Conservation (phyloP, 1,140 invertebrate genomes). For the Neoseiulus cucumeris region DNA sequence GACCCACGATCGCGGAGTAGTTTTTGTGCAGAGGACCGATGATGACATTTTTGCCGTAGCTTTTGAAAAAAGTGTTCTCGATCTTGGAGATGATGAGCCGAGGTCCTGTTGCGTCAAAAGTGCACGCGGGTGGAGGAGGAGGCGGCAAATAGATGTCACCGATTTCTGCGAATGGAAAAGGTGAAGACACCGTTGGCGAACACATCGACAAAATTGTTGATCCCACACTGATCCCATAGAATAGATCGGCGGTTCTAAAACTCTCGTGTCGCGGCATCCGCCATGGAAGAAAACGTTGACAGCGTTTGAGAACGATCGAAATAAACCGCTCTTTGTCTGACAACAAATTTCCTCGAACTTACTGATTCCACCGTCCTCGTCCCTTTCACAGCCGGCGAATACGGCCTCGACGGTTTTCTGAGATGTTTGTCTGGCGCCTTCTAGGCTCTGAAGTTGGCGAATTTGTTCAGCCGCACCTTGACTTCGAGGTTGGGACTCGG, state of each 20-base stretch:
- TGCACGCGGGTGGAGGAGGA: conserved; percentile 39
- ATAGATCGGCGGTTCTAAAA: too few relatives aligned
- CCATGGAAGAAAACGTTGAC: too few relatives aligned
- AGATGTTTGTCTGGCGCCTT: not conserved
- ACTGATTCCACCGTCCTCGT: conserved; percentile 8
- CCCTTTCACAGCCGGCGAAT: not conserved
- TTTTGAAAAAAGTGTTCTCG: conserved; percentile 79
- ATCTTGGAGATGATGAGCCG: conserved; percentile 80
- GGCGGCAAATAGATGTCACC: conserved; percentile 78
- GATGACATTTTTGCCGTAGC: conserved; percentile 5
- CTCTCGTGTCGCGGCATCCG: too few relatives aligned
- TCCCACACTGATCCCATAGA: too few relatives aligned
- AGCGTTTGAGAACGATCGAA: too few relatives aligned
- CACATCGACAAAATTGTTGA: too few relatives aligned
- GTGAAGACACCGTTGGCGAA: not conserved
- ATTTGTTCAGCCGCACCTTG: not conserved
- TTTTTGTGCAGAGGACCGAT: conserved; percentile 37
- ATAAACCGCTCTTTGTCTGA: too few relatives aligned
- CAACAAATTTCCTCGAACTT: not conserved
- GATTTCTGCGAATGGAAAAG: conserved; percentile 22
- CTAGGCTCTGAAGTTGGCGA: not conserved
- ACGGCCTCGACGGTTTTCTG: not conserved
- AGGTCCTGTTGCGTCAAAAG: conserved; percentile 43
- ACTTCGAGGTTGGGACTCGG: too few relatives aligned
- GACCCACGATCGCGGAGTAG: conserved; percentile 90